phyloP scores from a whole-genome alignment of 2,797 vertebrate species.

The Syngnathus acus region DNA sequence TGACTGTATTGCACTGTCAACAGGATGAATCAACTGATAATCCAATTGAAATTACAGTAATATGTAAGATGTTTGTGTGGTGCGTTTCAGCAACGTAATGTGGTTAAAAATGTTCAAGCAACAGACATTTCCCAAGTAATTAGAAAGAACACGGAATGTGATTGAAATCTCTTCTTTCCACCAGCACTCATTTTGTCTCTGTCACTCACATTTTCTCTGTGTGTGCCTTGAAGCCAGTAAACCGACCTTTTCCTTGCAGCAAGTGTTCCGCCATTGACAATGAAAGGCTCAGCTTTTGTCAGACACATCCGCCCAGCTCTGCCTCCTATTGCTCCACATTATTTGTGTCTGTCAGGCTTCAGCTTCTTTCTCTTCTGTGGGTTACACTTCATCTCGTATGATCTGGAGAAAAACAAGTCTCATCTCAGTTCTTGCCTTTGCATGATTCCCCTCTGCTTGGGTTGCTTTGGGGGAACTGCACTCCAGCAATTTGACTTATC shows the following conservation, averaged over 20 bases:
- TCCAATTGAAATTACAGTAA: not conserved
- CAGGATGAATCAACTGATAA: too few relatives aligned
- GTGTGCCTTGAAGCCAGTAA: conserved; percentile 30
- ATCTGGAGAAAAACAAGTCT: not conserved
- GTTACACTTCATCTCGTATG: not conserved
- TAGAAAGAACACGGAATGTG: not conserved
- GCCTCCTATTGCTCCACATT: conserved; percentile 18
- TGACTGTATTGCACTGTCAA: too few relatives aligned
- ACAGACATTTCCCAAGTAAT: not conserved
- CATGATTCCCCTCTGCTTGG: too few relatives aligned
- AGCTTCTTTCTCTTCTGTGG: not conserved
- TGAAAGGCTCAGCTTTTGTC: conserved; percentile 28
- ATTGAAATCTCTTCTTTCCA: not conserved
- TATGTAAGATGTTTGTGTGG: not conserved
- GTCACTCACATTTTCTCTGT: conserved; percentile 17
- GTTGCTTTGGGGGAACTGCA: not conserved
- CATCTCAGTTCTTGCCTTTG: not conserved
- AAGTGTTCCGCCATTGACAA: conserved; percentile 17
- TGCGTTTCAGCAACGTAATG: not conserved
- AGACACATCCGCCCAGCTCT: conserved; percentile 19
- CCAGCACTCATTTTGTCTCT: not conserved
- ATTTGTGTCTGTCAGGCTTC: not conserved
- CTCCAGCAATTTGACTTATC: not conserved
- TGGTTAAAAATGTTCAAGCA: not conserved
- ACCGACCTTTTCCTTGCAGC: conserved; percentile 24